Evolutionary conservation across 2,113 vertebrate genomes (phyloP).

Genomic region (Anhinga anhinga): DNA sequence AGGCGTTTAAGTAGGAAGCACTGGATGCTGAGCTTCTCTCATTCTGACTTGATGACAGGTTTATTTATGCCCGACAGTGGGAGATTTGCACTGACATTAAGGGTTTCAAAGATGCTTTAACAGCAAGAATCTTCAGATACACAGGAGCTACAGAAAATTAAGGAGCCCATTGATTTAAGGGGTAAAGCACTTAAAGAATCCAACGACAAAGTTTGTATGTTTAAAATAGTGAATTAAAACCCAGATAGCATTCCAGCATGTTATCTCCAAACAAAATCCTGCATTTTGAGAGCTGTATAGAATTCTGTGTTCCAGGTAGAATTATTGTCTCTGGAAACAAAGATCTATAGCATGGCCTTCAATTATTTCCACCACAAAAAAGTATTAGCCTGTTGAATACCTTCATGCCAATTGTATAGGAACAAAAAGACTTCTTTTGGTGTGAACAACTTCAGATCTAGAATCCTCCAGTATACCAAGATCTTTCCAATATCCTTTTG

Average conservation of each 20-base stretch:
- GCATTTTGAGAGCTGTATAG: neutral
- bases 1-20: neutral
- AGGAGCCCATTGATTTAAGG: neutral
- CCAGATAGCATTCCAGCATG: neutral
- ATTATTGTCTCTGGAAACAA: neutral
- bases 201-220: neutral
- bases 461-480: neutral
- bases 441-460: neutral
- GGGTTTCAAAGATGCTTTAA: neutral
- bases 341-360: neutral
- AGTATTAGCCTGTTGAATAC: neutral
- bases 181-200: neutral
- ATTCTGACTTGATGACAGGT: neutral
- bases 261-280: neutral
- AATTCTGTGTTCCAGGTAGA: neutral
- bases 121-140: neutral
- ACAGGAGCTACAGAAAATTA: neutral
- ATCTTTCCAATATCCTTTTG: neutral
- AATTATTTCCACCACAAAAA: neutral
- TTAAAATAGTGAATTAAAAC: conserved; percentile 1
- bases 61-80: neutral
- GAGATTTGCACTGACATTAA: neutral
- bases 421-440: neutral
- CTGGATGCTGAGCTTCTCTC: neutral
- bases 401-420: neutral